These are phyloP conservation scores for Typhlomys cinereus DNA, from an alignment of 2,113 vertebrate genomes.

Conservation along the genomic window DNA sequence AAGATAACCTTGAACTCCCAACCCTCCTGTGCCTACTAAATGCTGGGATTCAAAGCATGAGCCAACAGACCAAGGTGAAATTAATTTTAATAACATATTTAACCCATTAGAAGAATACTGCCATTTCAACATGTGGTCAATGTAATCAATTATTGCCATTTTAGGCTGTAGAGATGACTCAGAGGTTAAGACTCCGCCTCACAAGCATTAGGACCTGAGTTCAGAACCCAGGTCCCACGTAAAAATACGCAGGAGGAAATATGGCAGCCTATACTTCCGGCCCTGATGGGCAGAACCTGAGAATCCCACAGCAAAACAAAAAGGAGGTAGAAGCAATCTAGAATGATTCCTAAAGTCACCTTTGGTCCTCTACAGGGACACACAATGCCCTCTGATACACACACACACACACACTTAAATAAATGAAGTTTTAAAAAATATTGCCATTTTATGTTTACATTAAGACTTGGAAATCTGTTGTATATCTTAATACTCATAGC, in stretches of 20 bases:
- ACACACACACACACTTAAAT: background rate
- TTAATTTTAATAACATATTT: conserved; percentile 1
- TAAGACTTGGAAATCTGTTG: background rate
- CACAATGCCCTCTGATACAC: too few relatives aligned
- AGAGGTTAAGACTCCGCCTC: background rate
- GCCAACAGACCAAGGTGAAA: background rate
- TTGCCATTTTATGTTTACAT: background rate
- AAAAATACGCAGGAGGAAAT: too few relatives aligned
- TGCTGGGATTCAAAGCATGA: too few relatives aligned
- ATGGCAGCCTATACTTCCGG: background rate
- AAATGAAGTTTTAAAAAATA: background rate
- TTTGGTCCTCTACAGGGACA: background rate
- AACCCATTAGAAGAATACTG: background rate
- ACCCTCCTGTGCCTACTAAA: too few relatives aligned
- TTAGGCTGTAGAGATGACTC: background rate
- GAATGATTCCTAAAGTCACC: too few relatives aligned
- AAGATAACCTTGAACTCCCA: too few relatives aligned
- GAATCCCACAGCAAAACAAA: too few relatives aligned
- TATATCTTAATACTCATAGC: background rate
- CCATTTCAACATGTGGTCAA: conserved; percentile 12
- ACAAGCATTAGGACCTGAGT: background rate
- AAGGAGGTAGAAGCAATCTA: too few relatives aligned
- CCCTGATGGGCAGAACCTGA: too few relatives aligned
- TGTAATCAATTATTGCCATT: background rate
- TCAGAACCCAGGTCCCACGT: background rate